Evolutionary conservation across 1,140 invertebrate species (phyloP).

Genomic region (Ditylenchus dipsaci): DNA sequence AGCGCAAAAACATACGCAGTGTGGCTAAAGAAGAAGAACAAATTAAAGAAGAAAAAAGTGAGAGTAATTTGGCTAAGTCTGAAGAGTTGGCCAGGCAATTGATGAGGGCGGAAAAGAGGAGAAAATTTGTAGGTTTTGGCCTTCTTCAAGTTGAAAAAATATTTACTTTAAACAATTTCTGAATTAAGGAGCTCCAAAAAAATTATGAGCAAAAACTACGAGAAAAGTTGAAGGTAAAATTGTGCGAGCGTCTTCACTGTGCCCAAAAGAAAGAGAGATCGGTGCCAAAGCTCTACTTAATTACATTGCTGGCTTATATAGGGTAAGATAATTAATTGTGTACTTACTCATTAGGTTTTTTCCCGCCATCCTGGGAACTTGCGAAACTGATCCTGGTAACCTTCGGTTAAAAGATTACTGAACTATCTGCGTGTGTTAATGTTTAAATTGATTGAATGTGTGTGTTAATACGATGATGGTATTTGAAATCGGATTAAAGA

Average conservation of each 20-base stretch:
- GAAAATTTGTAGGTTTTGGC: slow-evolving; percentile 1
- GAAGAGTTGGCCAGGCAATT: slow-evolving; percentile 10
- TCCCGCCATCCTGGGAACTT: too few species aligned
- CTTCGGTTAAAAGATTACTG: too few species aligned
- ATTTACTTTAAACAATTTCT: background rate
- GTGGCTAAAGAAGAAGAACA: background rate
- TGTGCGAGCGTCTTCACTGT: slow-evolving; percentile 13
- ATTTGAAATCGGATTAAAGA: too few species aligned
- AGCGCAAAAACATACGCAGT: background rate
- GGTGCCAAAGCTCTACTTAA: slow-evolving; percentile 21
- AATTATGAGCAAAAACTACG: slow-evolving; percentile 27
- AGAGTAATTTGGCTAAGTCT: background rate
- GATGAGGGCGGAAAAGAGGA: slow-evolving; percentile 7
- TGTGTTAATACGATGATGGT: too few species aligned
- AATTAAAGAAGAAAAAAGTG: background rate
- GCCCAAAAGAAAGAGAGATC: slow-evolving; percentile 17
- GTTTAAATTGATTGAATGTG: too few species aligned
- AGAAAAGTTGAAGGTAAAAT: slow-evolving; percentile 22
- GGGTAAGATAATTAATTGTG: slow-evolving; percentile 1
- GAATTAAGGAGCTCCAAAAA: slow-evolving; percentile 1
- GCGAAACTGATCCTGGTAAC: too few species aligned
- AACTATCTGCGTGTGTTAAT: too few species aligned
- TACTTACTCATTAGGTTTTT: too few species aligned
- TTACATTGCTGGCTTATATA: slow-evolving; percentile 19
- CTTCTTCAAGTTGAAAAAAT: too few species aligned